Evolutionary conservation across 2,797 vertebrate species (phyloP).

Genomic region (Urosaurus nigricauda): DNA sequence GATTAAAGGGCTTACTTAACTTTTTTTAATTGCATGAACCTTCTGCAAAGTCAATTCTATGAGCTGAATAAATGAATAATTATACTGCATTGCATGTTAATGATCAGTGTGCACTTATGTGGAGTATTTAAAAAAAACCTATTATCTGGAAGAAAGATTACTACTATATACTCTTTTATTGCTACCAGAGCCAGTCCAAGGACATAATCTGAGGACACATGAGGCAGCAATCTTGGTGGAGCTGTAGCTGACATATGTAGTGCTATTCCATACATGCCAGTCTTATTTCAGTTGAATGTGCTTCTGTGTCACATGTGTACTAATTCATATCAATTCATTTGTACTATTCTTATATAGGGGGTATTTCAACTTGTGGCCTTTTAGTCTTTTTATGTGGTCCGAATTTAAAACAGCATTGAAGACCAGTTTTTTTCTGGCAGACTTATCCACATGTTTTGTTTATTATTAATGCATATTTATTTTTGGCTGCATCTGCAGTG

Average conservation of each 20-base stretch:
- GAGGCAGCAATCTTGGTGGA: not conserved
- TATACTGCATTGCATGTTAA: conserved; percentile 36
- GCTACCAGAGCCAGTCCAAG: not conserved
- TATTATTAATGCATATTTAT: no score
- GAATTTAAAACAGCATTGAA: no score
- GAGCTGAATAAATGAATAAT: conserved; percentile 55
- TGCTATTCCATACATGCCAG: conserved; percentile 21
- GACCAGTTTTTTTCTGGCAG: no score
- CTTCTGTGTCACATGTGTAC: not conserved
- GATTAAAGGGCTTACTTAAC: conserved; percentile 55
- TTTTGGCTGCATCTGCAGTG: no score
- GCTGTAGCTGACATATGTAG: not conserved
- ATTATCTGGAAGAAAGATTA: conserved; percentile 45
- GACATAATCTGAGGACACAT: not conserved
- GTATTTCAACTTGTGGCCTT: no score
- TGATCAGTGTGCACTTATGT: conserved; percentile 25
- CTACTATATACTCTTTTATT: conserved; percentile 32
- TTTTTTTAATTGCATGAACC: conserved; percentile 60
- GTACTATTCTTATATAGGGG: not conserved
- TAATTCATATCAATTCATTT: no score
- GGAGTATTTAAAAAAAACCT: conserved; percentile 22
- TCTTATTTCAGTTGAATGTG: conserved; percentile 1
- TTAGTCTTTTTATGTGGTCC: no score
- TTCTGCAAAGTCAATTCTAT: conserved; percentile 53
- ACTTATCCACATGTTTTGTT: no score